Conservation (phyloP, 2,888 invertebrate genomes). For the Megastigmus dorsalis region DNA sequence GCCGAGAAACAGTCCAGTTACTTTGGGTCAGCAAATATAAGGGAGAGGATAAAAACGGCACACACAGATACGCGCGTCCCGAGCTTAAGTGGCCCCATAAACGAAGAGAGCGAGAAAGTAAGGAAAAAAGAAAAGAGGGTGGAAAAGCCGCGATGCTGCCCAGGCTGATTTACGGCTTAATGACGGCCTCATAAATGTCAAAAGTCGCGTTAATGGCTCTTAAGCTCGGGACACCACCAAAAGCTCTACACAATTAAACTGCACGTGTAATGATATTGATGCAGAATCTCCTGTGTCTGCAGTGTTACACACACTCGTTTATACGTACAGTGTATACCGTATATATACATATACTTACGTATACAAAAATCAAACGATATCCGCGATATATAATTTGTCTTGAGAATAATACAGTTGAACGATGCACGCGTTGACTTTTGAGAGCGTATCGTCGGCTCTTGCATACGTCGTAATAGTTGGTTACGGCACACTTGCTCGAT, state of each 20-base stretch:
- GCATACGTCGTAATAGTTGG: too few relatives aligned
- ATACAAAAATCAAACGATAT: background rate
- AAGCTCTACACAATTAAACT: background rate
- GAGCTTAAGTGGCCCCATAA: too few relatives aligned
- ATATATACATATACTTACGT: background rate
- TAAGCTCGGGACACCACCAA: constrained; percentile 20
- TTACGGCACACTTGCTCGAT: background rate
- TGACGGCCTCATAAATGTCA: constrained; percentile 38
- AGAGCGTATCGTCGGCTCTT: too few relatives aligned
- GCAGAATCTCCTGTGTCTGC: too few relatives aligned
- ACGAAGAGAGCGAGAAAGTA: background rate
- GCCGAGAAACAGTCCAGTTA: too few relatives aligned
- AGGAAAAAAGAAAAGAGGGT: background rate
- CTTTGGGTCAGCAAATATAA: background rate
- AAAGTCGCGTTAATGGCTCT: constrained; percentile 35
- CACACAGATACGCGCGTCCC: too few relatives aligned
- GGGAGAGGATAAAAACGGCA: background rate
- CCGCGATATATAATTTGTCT: too few relatives aligned
- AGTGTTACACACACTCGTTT: too few relatives aligned
- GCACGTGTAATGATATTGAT: constrained; percentile 6
- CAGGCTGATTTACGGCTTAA: constrained; percentile 34
- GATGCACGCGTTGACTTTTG: too few relatives aligned
- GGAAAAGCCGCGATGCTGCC: background rate
- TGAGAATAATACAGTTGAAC: too few relatives aligned
- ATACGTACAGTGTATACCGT: background rate